Conservation (phyloP, 2,113 vertebrate genomes). For the Sapayoa aenigma region DNA sequence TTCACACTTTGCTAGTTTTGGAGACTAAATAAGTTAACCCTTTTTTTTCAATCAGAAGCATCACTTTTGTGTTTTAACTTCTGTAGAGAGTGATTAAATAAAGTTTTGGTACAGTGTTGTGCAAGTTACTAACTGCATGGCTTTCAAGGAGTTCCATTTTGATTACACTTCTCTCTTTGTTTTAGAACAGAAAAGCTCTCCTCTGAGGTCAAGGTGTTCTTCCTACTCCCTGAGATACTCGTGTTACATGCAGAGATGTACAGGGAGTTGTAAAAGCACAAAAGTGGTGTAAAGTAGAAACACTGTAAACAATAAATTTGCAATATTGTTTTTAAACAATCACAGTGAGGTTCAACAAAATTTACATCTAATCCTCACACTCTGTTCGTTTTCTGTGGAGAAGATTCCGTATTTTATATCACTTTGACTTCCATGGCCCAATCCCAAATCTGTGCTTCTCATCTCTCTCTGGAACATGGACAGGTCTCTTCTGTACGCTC, state of each 20-base stretch:
- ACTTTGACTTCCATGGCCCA: constrained; percentile 62
- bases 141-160: neutral
- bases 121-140: accelerated
- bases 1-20: neutral
- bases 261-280: neutral
- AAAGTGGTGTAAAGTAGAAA: neutral
- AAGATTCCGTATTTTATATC: constrained; percentile 79
- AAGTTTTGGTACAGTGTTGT: neutral
- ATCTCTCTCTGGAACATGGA: constrained; percentile 89
- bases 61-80: neutral
- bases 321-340: neutral
- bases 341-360: neutral
- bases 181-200: neutral
- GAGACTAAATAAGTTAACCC: neutral
- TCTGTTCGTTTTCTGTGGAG: constrained; percentile 83
- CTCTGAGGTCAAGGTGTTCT: neutral
- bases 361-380: constrained; percentile 72
- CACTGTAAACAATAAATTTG: neutral
- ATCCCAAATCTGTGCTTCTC: constrained; percentile 73
- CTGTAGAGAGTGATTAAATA: neutral
- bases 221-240: neutral
- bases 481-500: constrained; percentile 85
- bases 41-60: neutral
- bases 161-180: neutral
- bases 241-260: neutral